Percentiles rank a stretch among this genome's conserved stretches.
Conservation (phyloP, 2,888 invertebrate species). For the Cinara cedri region DNA sequence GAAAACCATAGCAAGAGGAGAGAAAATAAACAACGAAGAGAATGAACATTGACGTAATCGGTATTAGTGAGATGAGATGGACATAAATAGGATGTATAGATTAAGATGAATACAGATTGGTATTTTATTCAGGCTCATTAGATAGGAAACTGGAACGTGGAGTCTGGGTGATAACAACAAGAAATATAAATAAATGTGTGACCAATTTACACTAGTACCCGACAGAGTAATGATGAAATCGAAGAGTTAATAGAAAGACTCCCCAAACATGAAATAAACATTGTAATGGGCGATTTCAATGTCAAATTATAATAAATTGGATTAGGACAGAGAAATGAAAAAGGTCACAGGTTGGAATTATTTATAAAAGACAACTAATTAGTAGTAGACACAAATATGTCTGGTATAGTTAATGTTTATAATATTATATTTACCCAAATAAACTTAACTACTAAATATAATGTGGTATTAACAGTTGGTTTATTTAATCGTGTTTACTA, state of each 20-base stretch:
- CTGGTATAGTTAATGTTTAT: too few relatives aligned
- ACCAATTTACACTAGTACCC: neutral
- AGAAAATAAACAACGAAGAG: neutral
- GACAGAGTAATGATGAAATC: neutral
- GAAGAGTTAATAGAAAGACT: neutral
- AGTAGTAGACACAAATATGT: too few relatives aligned
- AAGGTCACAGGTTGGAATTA: too few relatives aligned
- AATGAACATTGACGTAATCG: neutral
- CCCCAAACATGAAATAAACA: neutral
- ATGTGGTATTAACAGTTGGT: too few relatives aligned
- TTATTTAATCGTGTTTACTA: too few relatives aligned
- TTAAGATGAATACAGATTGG: neutral
- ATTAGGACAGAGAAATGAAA: too few relatives aligned
- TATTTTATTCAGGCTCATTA: neutral
- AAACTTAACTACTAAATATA: too few relatives aligned
- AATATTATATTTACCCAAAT: too few relatives aligned
- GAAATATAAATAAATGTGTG: neutral
- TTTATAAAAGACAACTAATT: too few relatives aligned
- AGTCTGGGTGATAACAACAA: neutral
- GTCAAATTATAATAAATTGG: too few relatives aligned
- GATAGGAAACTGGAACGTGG: neutral
- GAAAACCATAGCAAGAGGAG: conserved; percentile 5
- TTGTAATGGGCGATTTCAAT: conserved; percentile 1
- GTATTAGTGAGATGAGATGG: neutral
- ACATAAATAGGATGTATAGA: neutral